A percentile compares a stretch with the other conserved stretches of the same genome.
These are phyloP conservation scores for rat (Rattus norvegicus) DNA, from an alignment of 2,113 vertebrate species.

Conservation along the genomic window DNA sequence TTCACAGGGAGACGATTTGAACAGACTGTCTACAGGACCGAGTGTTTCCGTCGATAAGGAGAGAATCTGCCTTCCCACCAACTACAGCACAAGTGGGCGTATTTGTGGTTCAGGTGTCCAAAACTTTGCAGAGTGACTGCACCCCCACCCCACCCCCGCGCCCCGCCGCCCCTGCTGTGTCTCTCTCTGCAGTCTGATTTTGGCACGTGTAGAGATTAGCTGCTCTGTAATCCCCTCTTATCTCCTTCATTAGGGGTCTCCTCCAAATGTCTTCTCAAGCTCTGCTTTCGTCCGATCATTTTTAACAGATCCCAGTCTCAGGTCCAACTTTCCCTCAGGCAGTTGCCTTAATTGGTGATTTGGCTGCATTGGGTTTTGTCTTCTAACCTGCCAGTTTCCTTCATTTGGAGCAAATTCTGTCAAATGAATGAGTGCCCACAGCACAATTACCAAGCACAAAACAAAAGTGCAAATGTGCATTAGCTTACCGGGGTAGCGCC, in stretches of 20 bases:
- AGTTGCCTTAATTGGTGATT: conserved; percentile 78
- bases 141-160: too few relatives aligned
- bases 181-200: background rate
- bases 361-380: conserved; percentile 62
- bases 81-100: background rate
- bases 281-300: conserved; percentile 28
- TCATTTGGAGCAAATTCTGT: conserved; percentile 74
- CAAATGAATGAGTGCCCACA: conserved; percentile 69
- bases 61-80: background rate
- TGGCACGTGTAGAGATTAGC: background rate
- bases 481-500: conserved; percentile 67
- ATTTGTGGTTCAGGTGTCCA: conserved; percentile 36
- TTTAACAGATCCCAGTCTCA: conserved; percentile 49
- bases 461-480: conserved; percentile 47
- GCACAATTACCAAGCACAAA: conserved; percentile 78
- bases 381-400: conserved; percentile 72
- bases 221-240: background rate
- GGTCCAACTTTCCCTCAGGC: conserved; percentile 63
- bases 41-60: background rate
- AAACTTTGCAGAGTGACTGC: conserved; percentile 28
- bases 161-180: background rate
- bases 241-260: conserved; percentile 60
- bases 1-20: background rate
- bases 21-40: background rate
- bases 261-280: conserved; percentile 46